Conservation (phyloP, 2,797 vertebrate genomes). For the Stomatorhinus walkeri region DNA sequence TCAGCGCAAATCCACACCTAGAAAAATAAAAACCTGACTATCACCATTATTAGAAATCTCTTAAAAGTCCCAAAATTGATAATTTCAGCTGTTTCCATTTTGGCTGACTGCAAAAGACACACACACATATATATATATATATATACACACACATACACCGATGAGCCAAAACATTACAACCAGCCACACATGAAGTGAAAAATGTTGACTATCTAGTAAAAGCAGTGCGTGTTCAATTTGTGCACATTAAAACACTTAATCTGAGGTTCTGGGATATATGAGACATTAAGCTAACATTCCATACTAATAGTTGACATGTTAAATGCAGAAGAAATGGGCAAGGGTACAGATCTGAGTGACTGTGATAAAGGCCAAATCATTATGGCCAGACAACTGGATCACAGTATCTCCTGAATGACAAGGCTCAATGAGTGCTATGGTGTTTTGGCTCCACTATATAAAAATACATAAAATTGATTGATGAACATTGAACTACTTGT, state of each 20-base stretch:
- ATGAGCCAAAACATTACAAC: background rate
- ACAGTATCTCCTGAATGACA: background rate
- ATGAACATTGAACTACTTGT: background rate
- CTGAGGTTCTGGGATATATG: constrained; percentile 40
- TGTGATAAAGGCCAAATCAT: background rate
- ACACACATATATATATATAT: background rate
- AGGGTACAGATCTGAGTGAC: background rate
- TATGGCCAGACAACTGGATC: background rate
- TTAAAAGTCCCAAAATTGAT: background rate
- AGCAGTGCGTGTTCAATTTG: constrained; percentile 99
- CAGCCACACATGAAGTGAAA: background rate
- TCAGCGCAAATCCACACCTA: background rate
- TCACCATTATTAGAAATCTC: background rate
- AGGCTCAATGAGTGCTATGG: background rate
- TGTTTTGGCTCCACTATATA: background rate
- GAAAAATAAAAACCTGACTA: background rate
- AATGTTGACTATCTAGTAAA: constrained; percentile 60
- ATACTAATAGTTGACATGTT: background rate
- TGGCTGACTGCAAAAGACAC: background rate
- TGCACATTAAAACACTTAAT: constrained; percentile 82
- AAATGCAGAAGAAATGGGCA: background rate
- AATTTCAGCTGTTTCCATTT: background rate
- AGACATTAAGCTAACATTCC: background rate
- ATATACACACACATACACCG: background rate
- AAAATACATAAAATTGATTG: background rate